phyloP scores from a whole-genome alignment of 2,888 invertebrate genomes.

The Drosophila percnosoma region DNA sequence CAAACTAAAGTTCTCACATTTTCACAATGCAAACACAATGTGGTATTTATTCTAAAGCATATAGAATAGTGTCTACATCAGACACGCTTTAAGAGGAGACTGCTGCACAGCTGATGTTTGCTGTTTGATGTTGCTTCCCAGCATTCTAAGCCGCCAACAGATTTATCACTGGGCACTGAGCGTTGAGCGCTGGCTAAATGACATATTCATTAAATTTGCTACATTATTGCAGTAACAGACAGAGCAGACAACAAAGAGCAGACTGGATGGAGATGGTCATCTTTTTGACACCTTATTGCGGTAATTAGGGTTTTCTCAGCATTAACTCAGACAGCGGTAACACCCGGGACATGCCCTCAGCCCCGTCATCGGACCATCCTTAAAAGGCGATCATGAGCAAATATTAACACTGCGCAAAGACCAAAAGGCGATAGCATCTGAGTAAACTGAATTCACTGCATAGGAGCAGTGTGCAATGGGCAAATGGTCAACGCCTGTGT shows the following conservation, averaged over 20 bases:
- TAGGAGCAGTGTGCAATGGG: constrained; percentile 29
- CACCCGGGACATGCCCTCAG: constrained; percentile 50
- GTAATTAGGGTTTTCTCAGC: constrained; percentile 81
- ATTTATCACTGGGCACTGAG: constrained; percentile 68
- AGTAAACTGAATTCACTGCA: constrained; percentile 5
- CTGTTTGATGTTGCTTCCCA: constrained; percentile 42
- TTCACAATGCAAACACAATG: constrained; percentile 8
- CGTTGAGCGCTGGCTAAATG: constrained; percentile 72
- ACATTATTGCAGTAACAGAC: constrained; percentile 66
- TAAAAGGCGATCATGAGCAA: constrained; percentile 75
- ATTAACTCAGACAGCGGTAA: constrained; percentile 63
- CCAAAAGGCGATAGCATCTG: constrained; percentile 38
- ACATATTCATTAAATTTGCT: constrained; percentile 79
- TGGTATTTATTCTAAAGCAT: constrained; percentile 11
- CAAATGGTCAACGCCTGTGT: constrained; percentile 64
- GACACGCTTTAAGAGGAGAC: constrained; percentile 44
- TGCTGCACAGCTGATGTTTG: constrained; percentile 20
- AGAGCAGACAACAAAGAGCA: constrained; percentile 7
- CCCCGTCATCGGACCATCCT: constrained; percentile 45
- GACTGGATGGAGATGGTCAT: constrained; percentile 67
- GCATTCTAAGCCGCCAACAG: constrained; percentile 63
- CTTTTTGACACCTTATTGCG: constrained; percentile 84
- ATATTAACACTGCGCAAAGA: constrained; percentile 77
- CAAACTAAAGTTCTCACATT: constrained; percentile 8
- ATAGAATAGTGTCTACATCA: constrained; percentile 9